Evolutionary conservation across 2,888 invertebrate genomes (phyloP).

Genomic region (Laothoe populi): DNA sequence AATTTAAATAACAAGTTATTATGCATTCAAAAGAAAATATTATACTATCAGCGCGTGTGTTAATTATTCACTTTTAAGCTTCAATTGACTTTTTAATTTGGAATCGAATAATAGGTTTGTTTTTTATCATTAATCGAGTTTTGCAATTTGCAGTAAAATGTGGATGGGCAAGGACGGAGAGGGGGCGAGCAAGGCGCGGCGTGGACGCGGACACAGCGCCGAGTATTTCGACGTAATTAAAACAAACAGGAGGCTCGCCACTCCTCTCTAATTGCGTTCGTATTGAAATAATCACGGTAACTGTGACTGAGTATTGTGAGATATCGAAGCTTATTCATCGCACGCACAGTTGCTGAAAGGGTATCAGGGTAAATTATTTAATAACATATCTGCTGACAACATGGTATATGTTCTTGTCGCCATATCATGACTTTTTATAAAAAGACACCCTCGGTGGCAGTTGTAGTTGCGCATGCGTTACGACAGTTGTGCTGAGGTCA

Average conservation of each 20-base stretch:
- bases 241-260: conserved; percentile 80
- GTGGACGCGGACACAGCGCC: conserved; percentile 55
- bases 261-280: conserved; percentile 82
- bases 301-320: conserved; percentile 61
- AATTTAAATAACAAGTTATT: neutral
- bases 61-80: conserved; percentile 46
- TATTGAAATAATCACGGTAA: conserved; percentile 79
- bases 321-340: conserved; percentile 33
- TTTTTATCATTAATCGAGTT: conserved; percentile 69
- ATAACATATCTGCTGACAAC: neutral
- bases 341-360: neutral
- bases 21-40: conserved; percentile 29
- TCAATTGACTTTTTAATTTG: conserved; percentile 47
- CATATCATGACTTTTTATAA: too few relatives aligned
- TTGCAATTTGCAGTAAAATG: conserved; percentile 77
- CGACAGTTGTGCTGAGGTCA: too few relatives aligned
- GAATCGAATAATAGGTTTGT: conserved; percentile 57
- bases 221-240: conserved; percentile 81
- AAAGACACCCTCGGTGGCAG: too few relatives aligned
- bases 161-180: conserved; percentile 46
- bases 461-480: too few relatives aligned
- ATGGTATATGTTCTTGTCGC: neutral
- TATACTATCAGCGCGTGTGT: conserved; percentile 39
- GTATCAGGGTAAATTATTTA: neutral
- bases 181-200: conserved; percentile 34